Percentiles rank a stretch among this genome's conserved stretches.
phyloP scores from a whole-genome alignment of 2,888 invertebrate genomes.

The Carcina quercana region DNA sequence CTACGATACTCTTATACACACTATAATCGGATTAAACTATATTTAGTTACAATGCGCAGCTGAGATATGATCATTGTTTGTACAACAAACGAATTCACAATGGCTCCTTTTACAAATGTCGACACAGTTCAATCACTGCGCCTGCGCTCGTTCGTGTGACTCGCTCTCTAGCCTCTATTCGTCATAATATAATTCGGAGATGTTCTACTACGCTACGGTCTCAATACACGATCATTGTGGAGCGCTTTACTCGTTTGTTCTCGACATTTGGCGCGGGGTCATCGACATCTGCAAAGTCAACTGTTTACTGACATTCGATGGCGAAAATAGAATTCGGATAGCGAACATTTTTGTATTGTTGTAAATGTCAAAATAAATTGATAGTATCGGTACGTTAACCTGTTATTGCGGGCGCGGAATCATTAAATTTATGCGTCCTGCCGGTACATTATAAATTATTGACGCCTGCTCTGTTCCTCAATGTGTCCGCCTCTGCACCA shows the following conservation, averaged over 20 bases:
- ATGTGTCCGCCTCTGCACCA: too few relatives aligned
- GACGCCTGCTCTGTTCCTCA: too few relatives aligned
- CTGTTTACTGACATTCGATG: conserved; percentile 43
- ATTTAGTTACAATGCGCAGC: too few relatives aligned
- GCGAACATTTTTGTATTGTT: conserved; percentile 21
- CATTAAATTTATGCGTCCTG: too few relatives aligned
- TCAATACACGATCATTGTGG: conserved; percentile 38
- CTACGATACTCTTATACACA: too few relatives aligned
- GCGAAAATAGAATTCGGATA: conserved; percentile 28
- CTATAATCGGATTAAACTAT: too few relatives aligned
- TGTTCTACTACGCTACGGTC: conserved; percentile 20
- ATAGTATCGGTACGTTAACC: too few relatives aligned
- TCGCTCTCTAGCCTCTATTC: conserved; percentile 27
- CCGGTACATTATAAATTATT: too few relatives aligned
- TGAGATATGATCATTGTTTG: conserved; percentile 18
- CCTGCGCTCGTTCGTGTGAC: conserved; percentile 8
- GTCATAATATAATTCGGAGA: conserved; percentile 33
- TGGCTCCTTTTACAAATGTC: conserved; percentile 21
- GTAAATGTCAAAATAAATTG: conserved; percentile 11
- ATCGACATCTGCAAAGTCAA: conserved; percentile 47
- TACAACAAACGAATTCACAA: conserved; percentile 17
- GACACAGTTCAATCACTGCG: conserved; percentile 21
- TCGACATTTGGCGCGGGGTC: conserved; percentile 60
- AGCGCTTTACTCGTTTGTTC: conserved; percentile 54
- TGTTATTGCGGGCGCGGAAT: too few relatives aligned